Conservation (phyloP, 2,113 vertebrate genomes). For the Cyrtonyx montezumae region DNA sequence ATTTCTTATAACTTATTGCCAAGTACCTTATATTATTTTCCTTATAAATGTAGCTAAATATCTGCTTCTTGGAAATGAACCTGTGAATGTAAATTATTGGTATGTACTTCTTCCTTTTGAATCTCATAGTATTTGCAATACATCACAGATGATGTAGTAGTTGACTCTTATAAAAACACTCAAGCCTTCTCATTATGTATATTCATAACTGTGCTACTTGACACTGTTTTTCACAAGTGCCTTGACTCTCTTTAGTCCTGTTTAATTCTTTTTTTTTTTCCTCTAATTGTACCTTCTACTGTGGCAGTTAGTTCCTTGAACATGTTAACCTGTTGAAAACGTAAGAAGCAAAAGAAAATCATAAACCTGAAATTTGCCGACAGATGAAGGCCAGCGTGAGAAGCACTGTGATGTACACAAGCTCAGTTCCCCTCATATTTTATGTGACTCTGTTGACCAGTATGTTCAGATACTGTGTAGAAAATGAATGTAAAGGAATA, state of each 20-base stretch:
- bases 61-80: not conserved
- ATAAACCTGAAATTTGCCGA: not conserved
- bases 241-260: not conserved
- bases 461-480: fast-evolving
- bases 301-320: not conserved
- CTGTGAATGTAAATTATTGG: not conserved
- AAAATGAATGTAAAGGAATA: not conserved
- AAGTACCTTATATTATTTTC: not conserved
- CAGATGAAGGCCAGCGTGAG: not conserved
- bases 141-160: not conserved
- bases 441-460: fast-evolving
- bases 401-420: not conserved
- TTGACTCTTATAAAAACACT: not conserved
- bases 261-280: not conserved
- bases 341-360: not conserved
- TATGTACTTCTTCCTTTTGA: not conserved
- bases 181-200: not conserved
- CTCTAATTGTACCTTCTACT: not conserved
- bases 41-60: not conserved
- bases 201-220: not conserved
- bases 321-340: not conserved
- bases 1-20: not conserved
- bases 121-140: not conserved
- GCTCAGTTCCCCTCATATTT: not conserved
- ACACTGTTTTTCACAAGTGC: not conserved